phyloP scores from a whole-genome alignment of 2,797 vertebrate species.

The Acestrorhynchus altus region DNA sequence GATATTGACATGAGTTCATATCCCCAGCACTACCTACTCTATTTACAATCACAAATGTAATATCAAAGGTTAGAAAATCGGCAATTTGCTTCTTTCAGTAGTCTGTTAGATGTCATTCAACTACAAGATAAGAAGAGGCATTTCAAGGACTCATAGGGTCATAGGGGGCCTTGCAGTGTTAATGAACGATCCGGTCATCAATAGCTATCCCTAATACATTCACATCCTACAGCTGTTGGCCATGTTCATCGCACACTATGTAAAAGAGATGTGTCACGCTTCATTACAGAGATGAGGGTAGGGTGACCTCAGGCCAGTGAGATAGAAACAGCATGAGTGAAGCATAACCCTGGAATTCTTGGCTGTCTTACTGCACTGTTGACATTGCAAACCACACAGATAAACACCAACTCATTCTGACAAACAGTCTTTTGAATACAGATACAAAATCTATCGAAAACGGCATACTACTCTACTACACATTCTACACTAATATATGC shows the following conservation, averaged over 20 bases:
- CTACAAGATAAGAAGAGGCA: background rate
- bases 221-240: background rate
- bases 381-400: background rate
- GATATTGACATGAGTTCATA: too few relatives aligned
- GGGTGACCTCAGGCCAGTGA: background rate
- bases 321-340: background rate
- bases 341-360: background rate
- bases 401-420: background rate
- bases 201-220: background rate
- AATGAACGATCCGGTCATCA: background rate
- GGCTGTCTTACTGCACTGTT: background rate
- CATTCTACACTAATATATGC: too few relatives aligned
- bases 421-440: background rate
- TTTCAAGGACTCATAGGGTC: background rate
- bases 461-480: too few relatives aligned
- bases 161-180: background rate
- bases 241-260: background rate
- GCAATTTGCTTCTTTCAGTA: background rate
- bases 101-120: background rate
- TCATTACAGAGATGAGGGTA: background rate
- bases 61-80: background rate
- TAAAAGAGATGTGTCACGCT: slow-evolving; percentile 27
- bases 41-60: background rate
- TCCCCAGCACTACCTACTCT: too few relatives aligned
- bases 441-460: too few relatives aligned